Evolutionary conservation across 2,113 vertebrate genomes (phyloP).

Genomic region (Bubo bubo): DNA sequence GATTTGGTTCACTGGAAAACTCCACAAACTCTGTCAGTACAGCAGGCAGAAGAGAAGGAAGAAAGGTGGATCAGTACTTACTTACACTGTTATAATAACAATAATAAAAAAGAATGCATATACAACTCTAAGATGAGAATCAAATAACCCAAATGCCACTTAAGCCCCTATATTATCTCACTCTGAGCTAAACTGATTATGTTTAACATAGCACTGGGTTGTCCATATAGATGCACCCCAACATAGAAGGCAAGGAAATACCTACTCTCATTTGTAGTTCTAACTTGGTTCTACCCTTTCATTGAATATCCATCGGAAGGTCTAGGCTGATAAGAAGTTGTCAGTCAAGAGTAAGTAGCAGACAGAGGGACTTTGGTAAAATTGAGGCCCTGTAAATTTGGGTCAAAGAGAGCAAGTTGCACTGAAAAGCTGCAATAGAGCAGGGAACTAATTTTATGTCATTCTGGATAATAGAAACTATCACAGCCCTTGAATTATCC

Average conservation of each 20-base stretch:
- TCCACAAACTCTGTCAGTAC: not conserved
- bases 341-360: conserved; percentile 1
- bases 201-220: not conserved
- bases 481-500: conserved; percentile 15
- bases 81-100: not conserved
- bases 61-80: not conserved
- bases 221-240: not conserved
- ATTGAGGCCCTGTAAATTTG: conserved; percentile 33
- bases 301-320: not conserved
- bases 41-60: not conserved
- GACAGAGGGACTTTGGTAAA: not conserved
- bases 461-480: conserved; percentile 25
- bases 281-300: not conserved
- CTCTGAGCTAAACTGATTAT: not conserved
- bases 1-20: not conserved
- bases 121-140: not conserved
- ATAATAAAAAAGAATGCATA: not conserved
- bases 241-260: not conserved
- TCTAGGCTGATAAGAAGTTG: conserved; percentile 10
- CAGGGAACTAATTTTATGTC: conserved; percentile 34
- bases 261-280: not conserved
- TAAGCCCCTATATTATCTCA: not conserved
- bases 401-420: conserved; percentile 40
- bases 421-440: not conserved
- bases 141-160: not conserved